Evolutionary conservation across 1,140 invertebrate genomes (phyloP).

Genomic region (Drosophila ercepeae): DNA sequence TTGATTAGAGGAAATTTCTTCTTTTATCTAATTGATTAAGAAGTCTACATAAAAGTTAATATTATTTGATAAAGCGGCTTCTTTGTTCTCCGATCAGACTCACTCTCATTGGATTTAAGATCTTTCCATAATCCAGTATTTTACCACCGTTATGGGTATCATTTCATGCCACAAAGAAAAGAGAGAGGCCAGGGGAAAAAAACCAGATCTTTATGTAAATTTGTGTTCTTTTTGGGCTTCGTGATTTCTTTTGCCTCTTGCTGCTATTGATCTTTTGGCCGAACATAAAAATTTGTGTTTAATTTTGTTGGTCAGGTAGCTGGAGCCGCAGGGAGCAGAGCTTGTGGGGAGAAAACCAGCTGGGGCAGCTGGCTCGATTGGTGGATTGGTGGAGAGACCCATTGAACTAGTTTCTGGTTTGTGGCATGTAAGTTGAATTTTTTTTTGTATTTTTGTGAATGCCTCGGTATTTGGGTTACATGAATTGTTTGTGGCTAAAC

Average conservation of each 20-base stretch:
- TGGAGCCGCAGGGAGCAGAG: slow-evolving; percentile 28
- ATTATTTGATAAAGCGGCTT: slow-evolving; percentile 3
- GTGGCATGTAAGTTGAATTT: slow-evolving; percentile 66
- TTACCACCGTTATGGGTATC: slow-evolving; percentile 35
- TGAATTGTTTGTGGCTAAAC: slow-evolving; percentile 37
- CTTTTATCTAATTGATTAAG: background rate
- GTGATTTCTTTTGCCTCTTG: slow-evolving; percentile 56
- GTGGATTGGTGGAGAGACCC: slow-evolving; percentile 53
- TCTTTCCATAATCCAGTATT: slow-evolving; percentile 1
- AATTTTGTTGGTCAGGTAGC: slow-evolving; percentile 72
- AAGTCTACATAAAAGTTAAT: background rate
- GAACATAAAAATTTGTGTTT: slow-evolving; percentile 70
- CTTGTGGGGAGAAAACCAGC: slow-evolving; percentile 57
- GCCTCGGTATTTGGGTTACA: slow-evolving; percentile 72
- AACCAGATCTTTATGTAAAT: slow-evolving; percentile 78
- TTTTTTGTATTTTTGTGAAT: slow-evolving; percentile 39
- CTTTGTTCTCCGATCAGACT: slow-evolving; percentile 39
- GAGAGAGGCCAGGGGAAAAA: slow-evolving; percentile 6
- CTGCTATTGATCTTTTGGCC: slow-evolving; percentile 68
- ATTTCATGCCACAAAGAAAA: background rate
- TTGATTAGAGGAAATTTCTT: background rate
- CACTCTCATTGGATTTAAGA: slow-evolving; percentile 57
- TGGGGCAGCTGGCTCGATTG: slow-evolving; percentile 48
- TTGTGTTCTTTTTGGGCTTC: slow-evolving; percentile 46
- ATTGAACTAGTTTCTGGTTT: slow-evolving; percentile 73